A percentile compares a stretch with the other conserved stretches of the same genome.
phyloP scores from a whole-genome alignment of 2,113 vertebrate genomes.

The Theropithecus gelada region DNA sequence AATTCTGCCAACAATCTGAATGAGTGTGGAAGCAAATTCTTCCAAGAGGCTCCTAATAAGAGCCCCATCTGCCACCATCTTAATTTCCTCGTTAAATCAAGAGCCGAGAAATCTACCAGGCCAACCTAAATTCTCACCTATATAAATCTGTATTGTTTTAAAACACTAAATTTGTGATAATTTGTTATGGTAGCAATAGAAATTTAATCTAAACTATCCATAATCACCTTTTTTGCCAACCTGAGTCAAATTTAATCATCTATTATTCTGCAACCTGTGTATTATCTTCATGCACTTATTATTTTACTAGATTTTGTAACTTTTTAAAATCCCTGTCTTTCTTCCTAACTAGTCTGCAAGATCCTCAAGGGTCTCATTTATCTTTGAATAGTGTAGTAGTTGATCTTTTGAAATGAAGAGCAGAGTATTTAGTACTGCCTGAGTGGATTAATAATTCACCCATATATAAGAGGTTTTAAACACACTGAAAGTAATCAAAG shows the following conservation, averaged over 20 bases:
- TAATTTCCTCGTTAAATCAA: background rate
- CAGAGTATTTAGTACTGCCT: background rate
- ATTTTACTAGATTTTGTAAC: slow-evolving; percentile 34
- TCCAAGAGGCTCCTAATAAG: background rate
- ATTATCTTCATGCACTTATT: background rate
- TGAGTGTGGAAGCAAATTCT: background rate
- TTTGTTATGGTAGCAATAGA: background rate
- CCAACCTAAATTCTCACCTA: background rate
- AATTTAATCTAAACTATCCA: background rate
- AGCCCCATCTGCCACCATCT: background rate
- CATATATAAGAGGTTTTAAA: background rate
- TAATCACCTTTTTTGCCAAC: background rate
- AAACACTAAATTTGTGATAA: background rate
- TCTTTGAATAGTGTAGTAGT: background rate
- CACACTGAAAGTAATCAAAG: background rate
- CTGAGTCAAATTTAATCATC: slow-evolving; percentile 28
- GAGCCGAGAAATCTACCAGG: background rate
- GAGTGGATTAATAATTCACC: background rate
- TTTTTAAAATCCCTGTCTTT: background rate
- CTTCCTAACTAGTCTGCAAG: background rate
- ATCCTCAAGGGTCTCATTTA: background rate
- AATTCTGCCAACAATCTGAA: background rate
- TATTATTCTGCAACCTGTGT: background rate
- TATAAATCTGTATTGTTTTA: background rate
- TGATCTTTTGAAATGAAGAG: background rate